These are phyloP conservation scores for Macrophya alboannulata DNA, from an alignment of 2,888 invertebrate genomes.

Conservation along the genomic window DNA sequence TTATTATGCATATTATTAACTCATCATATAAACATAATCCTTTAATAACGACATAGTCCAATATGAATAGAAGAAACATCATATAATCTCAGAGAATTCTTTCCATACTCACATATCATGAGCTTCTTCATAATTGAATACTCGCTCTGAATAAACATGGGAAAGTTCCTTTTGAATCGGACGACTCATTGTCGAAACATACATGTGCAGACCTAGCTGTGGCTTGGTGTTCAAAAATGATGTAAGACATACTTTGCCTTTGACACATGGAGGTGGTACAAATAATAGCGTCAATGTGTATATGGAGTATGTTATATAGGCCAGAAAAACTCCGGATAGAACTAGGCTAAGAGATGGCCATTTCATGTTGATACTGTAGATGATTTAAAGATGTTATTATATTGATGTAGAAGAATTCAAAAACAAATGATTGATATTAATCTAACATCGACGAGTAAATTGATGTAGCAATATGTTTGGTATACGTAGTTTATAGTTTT, in stretches of 20 bases:
- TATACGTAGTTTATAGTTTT: not conserved
- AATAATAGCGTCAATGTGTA: constrained; percentile 90
- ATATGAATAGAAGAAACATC: not conserved
- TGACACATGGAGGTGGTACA: constrained; percentile 86
- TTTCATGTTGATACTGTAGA: constrained; percentile 22
- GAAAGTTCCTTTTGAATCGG: constrained; percentile 83
- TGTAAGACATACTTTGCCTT: constrained; percentile 85
- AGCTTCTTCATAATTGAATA: constrained; percentile 86
- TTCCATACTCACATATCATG: constrained; percentile 80
- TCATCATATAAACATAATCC: not conserved
- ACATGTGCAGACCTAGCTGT: constrained; percentile 86
- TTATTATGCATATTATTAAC: no score
- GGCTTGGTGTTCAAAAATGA: constrained; percentile 88
- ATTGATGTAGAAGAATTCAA: not conserved
- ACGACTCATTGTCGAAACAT: constrained; percentile 84
- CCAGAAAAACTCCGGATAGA: constrained; percentile 85
- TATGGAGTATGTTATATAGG: constrained; percentile 88
- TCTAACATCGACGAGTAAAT: not conserved
- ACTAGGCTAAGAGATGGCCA: constrained; percentile 84
- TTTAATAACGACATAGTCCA: not conserved
- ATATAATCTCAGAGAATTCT: not conserved
- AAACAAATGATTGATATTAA: not conserved
- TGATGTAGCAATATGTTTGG: not conserved
- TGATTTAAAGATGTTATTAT: not conserved
- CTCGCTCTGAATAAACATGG: constrained; percentile 83